Evolutionary conservation across 2,797 vertebrate genomes (phyloP).

Genomic region (Loriculus beryllinus): DNA sequence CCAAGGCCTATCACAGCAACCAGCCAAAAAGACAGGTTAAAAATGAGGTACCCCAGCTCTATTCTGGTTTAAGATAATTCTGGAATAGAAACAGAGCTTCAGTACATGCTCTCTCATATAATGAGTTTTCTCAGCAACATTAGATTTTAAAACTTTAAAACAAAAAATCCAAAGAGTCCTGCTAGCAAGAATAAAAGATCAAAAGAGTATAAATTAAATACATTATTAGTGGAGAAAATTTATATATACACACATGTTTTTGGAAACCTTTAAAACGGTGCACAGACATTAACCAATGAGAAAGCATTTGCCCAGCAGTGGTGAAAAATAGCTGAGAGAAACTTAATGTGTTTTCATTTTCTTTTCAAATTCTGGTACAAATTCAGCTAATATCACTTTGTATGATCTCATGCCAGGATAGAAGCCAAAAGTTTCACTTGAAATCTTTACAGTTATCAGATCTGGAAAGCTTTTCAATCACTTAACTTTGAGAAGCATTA

Average conservation of each 20-base stretch:
- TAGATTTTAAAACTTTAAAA: neutral
- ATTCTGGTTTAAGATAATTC: neutral
- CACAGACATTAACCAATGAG: neutral
- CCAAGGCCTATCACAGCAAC: neutral
- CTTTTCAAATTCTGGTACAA: conserved; percentile 47
- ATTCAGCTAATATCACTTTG: conserved; percentile 51
- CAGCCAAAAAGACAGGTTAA: neutral
- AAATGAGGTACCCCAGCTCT: neutral
- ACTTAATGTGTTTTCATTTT: neutral
- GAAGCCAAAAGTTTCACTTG: conserved; percentile 66
- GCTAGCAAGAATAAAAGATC: neutral
- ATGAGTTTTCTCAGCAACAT: neutral
- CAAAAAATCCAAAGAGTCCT: neutral
- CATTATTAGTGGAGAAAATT: neutral
- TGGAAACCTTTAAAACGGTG: neutral
- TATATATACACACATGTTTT: neutral
- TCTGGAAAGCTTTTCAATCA: conserved; percentile 67
- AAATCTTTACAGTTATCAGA: conserved; percentile 68
- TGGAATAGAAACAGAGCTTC: neutral
- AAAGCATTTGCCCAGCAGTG: neutral
- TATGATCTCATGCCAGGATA: conserved; percentile 64
- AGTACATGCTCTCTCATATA: neutral
- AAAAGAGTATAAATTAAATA: neutral
- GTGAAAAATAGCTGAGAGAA: neutral
- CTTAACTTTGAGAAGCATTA: conserved; percentile 39